Conservation (phyloP, 2,113 vertebrate species). For the Forbesichthys agassizii region DNA sequence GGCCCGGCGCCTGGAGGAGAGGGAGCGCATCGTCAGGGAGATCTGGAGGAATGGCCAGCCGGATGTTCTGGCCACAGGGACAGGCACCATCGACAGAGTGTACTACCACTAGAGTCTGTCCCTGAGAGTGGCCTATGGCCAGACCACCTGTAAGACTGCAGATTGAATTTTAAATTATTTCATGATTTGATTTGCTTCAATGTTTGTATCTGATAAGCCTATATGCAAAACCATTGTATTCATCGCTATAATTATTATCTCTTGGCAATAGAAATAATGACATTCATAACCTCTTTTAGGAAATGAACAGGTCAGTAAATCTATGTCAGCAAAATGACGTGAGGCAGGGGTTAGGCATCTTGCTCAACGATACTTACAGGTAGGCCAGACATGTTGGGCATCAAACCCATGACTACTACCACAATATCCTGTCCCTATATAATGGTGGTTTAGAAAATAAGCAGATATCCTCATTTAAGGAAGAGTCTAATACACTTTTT, state of each 20-base stretch:
- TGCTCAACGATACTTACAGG: too few species aligned
- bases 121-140: neutral
- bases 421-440: too few species aligned
- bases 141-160: neutral
- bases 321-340: too few species aligned
- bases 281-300: slow-evolving; percentile 33
- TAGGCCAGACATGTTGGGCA: too few species aligned
- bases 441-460: too few species aligned
- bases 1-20: slow-evolving; percentile 91
- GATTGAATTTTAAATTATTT: neutral
- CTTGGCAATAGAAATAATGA: slow-evolving; percentile 21
- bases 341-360: too few species aligned
- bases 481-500: too few species aligned
- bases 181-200: too few species aligned
- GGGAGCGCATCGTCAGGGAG: slow-evolving; percentile 91
- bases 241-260: neutral
- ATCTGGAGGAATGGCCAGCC: slow-evolving; percentile 98
- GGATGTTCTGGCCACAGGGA: slow-evolving; percentile 85
- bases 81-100: slow-evolving; percentile 83
- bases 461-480: too few species aligned
- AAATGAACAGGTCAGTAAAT: neutral
- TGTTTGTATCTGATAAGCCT: too few species aligned
- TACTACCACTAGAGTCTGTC: slow-evolving; percentile 82
- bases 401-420: too few species aligned
- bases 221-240: neutral